Conservation (phyloP, 2,797 vertebrate species). For the Macroramphosus scolopax region DNA sequence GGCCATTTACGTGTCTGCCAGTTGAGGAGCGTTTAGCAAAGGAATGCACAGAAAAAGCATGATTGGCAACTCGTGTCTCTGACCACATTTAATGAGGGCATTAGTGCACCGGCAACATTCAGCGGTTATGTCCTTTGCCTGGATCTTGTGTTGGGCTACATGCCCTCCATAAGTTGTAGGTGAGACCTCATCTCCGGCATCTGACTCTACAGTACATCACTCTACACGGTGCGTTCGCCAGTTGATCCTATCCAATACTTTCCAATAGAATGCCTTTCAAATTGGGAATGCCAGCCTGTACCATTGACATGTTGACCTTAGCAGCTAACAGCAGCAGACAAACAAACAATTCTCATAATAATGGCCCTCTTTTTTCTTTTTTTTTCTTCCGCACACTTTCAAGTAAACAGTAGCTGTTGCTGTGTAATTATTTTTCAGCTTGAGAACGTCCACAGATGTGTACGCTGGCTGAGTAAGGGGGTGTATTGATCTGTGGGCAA, state of each 20-base stretch:
- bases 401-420: slow-evolving; percentile 70
- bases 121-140: slow-evolving; percentile 39
- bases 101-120: slow-evolving; percentile 29
- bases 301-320: slow-evolving; percentile 69
- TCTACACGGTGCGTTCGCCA: slow-evolving; percentile 27
- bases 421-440: slow-evolving; percentile 80
- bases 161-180: slow-evolving; percentile 24
- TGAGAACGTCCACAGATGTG: slow-evolving; percentile 73
- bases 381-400: slow-evolving; percentile 50
- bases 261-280: slow-evolving; percentile 59
- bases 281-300: slow-evolving; percentile 53
- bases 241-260: slow-evolving; percentile 50
- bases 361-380: slow-evolving; percentile 40
- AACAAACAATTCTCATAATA: slow-evolving; percentile 70
- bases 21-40: slow-evolving; percentile 59
- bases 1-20: slow-evolving; percentile 68
- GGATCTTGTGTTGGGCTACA: slow-evolving; percentile 25
- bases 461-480: slow-evolving; percentile 60
- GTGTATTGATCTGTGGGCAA: slow-evolving; percentile 72
- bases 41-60: slow-evolving; percentile 39
- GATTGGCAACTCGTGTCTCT: slow-evolving; percentile 34
- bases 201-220: slow-evolving; percentile 25
- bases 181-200: slow-evolving; percentile 35
- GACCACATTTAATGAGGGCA: slow-evolving; percentile 47
- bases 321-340: slow-evolving; percentile 61